A percentile compares a stretch with the other conserved stretches of the same genome.
These are phyloP conservation scores for Nesidiocoris tenuis DNA, from an alignment of 2,888 invertebrate genomes.

Conservation along the genomic window DNA sequence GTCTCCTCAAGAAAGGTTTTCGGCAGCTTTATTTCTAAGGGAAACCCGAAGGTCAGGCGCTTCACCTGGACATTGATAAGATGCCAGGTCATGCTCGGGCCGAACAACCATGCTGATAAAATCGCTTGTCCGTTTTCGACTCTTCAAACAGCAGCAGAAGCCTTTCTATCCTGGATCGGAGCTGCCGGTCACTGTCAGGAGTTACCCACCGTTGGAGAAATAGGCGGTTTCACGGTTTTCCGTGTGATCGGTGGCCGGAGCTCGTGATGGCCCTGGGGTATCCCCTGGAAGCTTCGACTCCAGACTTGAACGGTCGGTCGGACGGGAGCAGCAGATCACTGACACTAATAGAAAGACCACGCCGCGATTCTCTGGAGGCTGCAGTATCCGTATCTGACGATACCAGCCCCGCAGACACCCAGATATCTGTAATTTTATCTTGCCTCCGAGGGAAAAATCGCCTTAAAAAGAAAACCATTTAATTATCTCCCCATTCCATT, in stretches of 20 bases:
- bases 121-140: neutral
- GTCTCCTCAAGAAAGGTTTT: too few relatives aligned
- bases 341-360: constrained; percentile 40
- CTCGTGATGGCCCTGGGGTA: constrained; percentile 36
- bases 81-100: neutral
- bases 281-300: neutral
- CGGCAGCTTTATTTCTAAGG: too few relatives aligned
- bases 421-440: constrained; percentile 37
- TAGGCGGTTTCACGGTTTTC: constrained; percentile 39
- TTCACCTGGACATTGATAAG: neutral
- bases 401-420: constrained; percentile 22
- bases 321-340: constrained; percentile 14
- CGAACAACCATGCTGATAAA: neutral
- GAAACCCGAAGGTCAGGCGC: neutral
- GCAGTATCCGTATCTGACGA: neutral
- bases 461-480: constrained; percentile 38
- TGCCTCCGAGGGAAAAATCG: constrained; percentile 29
- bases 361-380: constrained; percentile 1
- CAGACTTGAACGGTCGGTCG: neutral
- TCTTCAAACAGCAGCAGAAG: neutral
- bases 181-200: neutral
- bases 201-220: constrained; percentile 11
- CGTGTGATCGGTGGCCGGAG: constrained; percentile 37
- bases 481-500: constrained; percentile 22
- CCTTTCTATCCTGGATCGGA: neutral